Evolutionary conservation across 2,113 vertebrate species (phyloP).

Genomic region (Barnardius zonarius): DNA sequence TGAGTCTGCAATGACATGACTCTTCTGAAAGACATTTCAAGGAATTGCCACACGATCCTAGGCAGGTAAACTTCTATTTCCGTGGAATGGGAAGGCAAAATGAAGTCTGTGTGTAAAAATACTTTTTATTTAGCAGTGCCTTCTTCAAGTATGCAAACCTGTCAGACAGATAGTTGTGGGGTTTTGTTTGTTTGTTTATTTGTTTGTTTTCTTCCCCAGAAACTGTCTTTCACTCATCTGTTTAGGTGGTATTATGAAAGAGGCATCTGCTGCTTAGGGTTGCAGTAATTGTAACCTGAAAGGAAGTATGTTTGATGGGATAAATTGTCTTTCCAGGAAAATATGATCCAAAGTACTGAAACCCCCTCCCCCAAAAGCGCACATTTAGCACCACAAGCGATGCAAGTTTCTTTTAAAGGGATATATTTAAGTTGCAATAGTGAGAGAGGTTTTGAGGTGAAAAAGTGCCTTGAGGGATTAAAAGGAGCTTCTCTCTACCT

Average conservation of each 20-base stretch:
- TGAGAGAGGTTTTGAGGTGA: neutral
- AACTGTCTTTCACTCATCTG: neutral
- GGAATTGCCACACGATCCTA: neutral
- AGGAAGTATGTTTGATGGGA: neutral
- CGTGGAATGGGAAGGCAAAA: neutral
- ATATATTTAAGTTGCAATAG: neutral
- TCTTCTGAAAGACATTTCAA: neutral
- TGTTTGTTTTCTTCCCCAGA: neutral
- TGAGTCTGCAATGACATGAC: neutral
- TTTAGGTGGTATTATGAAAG: neutral
- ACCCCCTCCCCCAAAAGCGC: too few species aligned
- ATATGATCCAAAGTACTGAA: neutral
- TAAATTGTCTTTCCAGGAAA: neutral
- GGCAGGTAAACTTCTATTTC: neutral
- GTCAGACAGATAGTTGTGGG: neutral
- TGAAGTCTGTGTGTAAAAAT: neutral
- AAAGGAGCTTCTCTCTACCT: neutral
- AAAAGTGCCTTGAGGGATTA: neutral
- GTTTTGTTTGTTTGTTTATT: neutral
- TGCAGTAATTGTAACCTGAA: neutral
- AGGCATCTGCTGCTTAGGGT: neutral
- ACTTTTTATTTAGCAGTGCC: neutral
- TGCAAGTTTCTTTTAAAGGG: neutral
- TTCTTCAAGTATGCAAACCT: neutral
- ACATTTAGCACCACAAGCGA: neutral